Evolutionary conservation across 2,797 vertebrate genomes (phyloP), one percentile per base, ranked within the genome.

Genomic region (Clamator glandarius): DNA sequence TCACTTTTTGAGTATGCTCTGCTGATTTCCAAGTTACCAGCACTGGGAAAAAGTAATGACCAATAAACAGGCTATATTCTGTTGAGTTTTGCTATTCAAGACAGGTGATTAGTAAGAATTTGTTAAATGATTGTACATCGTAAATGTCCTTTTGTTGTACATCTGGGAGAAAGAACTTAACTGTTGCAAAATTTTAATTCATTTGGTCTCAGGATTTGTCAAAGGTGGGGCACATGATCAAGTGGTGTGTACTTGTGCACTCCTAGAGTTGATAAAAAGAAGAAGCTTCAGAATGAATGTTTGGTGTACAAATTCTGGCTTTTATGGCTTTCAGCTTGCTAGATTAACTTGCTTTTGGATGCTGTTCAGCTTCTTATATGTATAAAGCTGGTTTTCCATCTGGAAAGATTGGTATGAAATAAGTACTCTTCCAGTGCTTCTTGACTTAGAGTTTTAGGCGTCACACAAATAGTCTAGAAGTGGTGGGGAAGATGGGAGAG

Each of bases 381-480:
- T 82, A 50, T 83, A 44, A 62, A 28, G 81, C 4, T 88, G 46
- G 25, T 73, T 81, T 67, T 81, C 78, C n/a, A 4, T 81, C 76
- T 79, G 57, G 31, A 74, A 70, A 91, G 41, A 23, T 78, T 91
- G 18, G 51, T 57, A 31, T 66, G 74, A 74, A 84, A 8, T 87
- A 85, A 84, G 52, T 68, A n/a, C 24, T 70, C 4, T 79, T 68
- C 69, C 59, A 84, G 9, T 70, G 80, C 25, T 59, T 51, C 36
- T 70, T 87, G 29, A 50, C 81, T 80, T 87, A 83, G 42, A 36
- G 55, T 36, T 75, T 63, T 90, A 85, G 62, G 70, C 55, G 87
- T 86, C 51, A 77, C 82, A 23, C 41, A 77, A 57, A 41, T 83
- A 74, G 78, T 64, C 52, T 86, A 57, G 44, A 88, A 83, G 19